Evolutionary conservation across 2,888 invertebrate genomes (phyloP).

Genomic region (Sarcophaga subvicina): DNA sequence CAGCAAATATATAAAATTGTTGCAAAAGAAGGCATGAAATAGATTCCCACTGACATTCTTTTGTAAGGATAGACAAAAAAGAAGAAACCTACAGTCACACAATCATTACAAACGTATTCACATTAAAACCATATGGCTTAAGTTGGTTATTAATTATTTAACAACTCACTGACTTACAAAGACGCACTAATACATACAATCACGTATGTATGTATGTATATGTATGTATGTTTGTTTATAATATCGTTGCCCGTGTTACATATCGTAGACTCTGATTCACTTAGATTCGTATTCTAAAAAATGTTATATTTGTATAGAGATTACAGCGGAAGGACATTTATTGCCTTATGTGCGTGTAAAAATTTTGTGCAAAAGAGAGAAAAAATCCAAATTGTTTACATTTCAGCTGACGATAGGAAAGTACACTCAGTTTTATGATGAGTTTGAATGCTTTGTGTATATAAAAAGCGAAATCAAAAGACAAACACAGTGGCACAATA

Average conservation of each 20-base stretch:
- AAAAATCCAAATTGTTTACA: background rate
- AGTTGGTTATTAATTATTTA: slow-evolving; percentile 52
- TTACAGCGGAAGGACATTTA: too few species aligned
- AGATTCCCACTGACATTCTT: slow-evolving; percentile 1
- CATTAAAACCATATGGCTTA: slow-evolving; percentile 39
- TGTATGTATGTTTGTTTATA: background rate
- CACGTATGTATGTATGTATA: background rate
- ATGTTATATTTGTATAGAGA: background rate
- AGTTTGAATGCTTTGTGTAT: background rate
- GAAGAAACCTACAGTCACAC: background rate
- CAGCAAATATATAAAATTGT: background rate
- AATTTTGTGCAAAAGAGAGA: background rate
- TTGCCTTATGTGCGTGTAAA: too few species aligned
- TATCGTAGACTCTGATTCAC: too few species aligned
- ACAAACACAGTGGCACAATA: background rate
- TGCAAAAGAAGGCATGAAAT: background rate
- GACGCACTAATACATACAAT: background rate
- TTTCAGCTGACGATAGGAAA: background rate
- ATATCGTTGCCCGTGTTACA: too few species aligned
- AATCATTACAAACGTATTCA: background rate
- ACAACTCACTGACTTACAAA: slow-evolving; percentile 28
- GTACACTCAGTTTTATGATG: background rate
- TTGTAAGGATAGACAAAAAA: background rate
- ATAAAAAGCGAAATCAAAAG: slow-evolving; percentile 7
- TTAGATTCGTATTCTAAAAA: background rate